A percentile compares a stretch with the other conserved stretches of the same genome.
Evolutionary conservation across 1,140 invertebrate genomes (phyloP).

Genomic region (Drosophila tani): DNA sequence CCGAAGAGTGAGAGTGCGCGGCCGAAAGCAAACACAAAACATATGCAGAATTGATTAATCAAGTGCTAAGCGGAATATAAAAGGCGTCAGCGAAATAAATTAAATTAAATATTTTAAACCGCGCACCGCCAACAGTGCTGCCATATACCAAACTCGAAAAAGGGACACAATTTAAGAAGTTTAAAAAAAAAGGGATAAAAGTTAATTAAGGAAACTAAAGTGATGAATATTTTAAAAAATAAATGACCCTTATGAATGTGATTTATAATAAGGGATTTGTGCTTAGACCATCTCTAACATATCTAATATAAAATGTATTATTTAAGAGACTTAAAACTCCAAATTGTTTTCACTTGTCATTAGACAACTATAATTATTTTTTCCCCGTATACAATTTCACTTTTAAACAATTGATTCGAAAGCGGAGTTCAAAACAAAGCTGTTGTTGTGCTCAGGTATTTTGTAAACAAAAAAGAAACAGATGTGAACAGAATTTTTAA

Average conservation of each 20-base stretch:
- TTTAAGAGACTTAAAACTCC: too few relatives aligned
- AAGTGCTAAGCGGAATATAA: slow-evolving; percentile 61
- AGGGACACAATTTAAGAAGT: background rate
- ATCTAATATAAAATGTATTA: too few relatives aligned
- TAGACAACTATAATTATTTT: slow-evolving; percentile 2
- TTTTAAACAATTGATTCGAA: slow-evolving; percentile 29
- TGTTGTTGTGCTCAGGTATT: slow-evolving; percentile 10
- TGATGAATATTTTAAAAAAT: background rate
- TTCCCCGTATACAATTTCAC: slow-evolving; percentile 20
- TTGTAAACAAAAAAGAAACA: slow-evolving; percentile 14
- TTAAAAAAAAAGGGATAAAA: background rate
- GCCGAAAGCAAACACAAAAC: slow-evolving; percentile 53
- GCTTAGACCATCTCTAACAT: too few relatives aligned
- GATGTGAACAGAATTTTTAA: slow-evolving; percentile 24
- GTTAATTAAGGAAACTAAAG: background rate
- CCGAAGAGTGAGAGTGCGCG: slow-evolving; percentile 33
- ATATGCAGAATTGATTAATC: slow-evolving; percentile 63
- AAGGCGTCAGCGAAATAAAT: slow-evolving; percentile 35
- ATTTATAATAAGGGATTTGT: background rate
- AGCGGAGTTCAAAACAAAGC: slow-evolving; percentile 24
- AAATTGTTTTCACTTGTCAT: slow-evolving; percentile 10
- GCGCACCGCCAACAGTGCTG: slow-evolving; percentile 10
- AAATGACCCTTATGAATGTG: background rate
- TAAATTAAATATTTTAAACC: slow-evolving; percentile 36
- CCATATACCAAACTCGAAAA: background rate